Evolutionary conservation across 2,888 invertebrate genomes (phyloP).

Genomic region (Thymelicus sylvestris): DNA sequence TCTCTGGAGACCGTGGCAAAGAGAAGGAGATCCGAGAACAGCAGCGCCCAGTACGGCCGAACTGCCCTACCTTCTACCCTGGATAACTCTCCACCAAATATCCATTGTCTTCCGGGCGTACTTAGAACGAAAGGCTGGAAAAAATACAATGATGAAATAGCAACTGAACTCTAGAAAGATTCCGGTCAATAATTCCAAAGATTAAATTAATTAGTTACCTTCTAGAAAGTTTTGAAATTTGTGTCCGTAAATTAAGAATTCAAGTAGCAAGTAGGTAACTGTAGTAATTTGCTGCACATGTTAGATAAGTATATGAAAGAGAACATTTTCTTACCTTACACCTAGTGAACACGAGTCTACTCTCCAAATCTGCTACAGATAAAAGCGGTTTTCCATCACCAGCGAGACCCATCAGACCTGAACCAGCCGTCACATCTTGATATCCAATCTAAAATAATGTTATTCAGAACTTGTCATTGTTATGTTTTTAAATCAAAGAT

Average conservation of each 20-base stretch:
- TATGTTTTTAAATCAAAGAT: too few relatives aligned
- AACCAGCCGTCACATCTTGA: slow-evolving; percentile 92
- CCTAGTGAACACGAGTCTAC: slow-evolving; percentile 94
- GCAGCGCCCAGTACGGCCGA: slow-evolving; percentile 93
- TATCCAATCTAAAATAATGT: slow-evolving; percentile 85
- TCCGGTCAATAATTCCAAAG: too few relatives aligned
- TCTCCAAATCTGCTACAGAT: slow-evolving; percentile 93
- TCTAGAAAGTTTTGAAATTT: too few relatives aligned
- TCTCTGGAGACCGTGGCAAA: slow-evolving; percentile 95
- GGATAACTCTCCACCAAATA: slow-evolving; percentile 93
- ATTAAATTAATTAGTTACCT: too few relatives aligned
- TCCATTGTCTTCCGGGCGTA: slow-evolving; percentile 94
- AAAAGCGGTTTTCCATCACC: slow-evolving; percentile 92
- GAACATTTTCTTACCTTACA: slow-evolving; percentile 86
- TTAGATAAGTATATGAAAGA: too few relatives aligned
- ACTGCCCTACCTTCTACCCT: slow-evolving; percentile 93
- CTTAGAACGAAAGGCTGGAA: slow-evolving; percentile 91
- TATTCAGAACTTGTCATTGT: too few relatives aligned
- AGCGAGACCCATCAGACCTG: slow-evolving; percentile 93
- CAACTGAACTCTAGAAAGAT: neutral
- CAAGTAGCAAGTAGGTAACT: too few relatives aligned
- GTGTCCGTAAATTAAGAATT: too few relatives aligned
- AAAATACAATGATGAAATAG: slow-evolving; percentile 44
- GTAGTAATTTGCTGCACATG: too few relatives aligned
- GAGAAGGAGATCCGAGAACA: slow-evolving; percentile 93